Evolutionary conservation across 2,888 invertebrate genomes (phyloP).

Genomic region (Drosophila pseudotalamancana): DNA sequence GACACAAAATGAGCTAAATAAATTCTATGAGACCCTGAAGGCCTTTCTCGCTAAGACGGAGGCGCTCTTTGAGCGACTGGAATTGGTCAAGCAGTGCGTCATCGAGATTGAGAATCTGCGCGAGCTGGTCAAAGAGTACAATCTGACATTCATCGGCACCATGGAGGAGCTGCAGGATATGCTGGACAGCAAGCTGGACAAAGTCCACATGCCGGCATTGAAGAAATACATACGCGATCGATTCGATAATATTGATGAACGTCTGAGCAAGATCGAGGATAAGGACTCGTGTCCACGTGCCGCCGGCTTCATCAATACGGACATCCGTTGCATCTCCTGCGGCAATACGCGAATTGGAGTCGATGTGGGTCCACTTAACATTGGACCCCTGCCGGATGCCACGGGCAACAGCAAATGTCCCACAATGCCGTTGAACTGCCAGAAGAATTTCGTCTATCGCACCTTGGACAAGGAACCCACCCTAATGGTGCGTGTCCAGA

Average conservation of each 20-base stretch:
- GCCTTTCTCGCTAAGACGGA: constrained; percentile 64
- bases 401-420: not conserved
- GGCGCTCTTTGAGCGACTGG: constrained; percentile 70
- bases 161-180: constrained; percentile 84
- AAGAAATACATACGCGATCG: constrained; percentile 78
- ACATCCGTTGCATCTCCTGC: constrained; percentile 78
- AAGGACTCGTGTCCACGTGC: constrained; percentile 76
- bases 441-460: constrained; percentile 51
- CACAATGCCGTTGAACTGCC: constrained; percentile 22
- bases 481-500: constrained; percentile 66
- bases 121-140: constrained; percentile 52
- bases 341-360: constrained; percentile 70
- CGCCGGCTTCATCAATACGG: constrained; percentile 72
- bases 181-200: constrained; percentile 82
- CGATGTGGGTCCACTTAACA: constrained; percentile 51
- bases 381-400: constrained; percentile 53
- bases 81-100: constrained; percentile 76
- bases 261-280: constrained; percentile 53
- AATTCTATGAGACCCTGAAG: constrained; percentile 65
- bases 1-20: constrained; percentile 55
- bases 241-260: constrained; percentile 60
- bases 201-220: constrained; percentile 80
- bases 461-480: constrained; percentile 66
- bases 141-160: constrained; percentile 69
- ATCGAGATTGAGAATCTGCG: constrained; percentile 69